Evolutionary conservation across 2,113 vertebrate genomes (phyloP).

Genomic region (Tupaia tana): DNA sequence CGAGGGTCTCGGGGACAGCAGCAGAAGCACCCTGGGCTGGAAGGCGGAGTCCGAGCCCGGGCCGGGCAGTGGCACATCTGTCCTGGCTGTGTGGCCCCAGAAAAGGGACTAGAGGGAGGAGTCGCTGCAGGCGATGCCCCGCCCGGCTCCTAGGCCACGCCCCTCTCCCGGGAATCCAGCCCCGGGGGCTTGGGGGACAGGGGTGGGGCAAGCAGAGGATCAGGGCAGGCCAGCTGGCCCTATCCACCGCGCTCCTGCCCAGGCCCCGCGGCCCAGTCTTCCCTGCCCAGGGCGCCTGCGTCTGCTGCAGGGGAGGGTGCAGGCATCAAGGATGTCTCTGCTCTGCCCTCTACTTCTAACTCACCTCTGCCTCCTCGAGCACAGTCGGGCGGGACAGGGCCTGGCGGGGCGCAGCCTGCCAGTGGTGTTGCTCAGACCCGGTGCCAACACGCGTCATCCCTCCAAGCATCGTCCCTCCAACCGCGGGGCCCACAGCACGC

Average conservation of each 20-base stretch:
- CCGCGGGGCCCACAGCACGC: background rate
- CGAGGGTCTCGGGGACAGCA: background rate
- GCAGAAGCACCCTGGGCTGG: background rate
- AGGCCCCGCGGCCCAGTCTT: conserved; percentile 73
- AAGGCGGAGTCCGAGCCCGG: background rate
- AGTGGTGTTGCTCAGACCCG: conserved; percentile 82
- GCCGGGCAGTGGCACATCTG: too few relatives aligned
- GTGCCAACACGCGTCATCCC: conserved; percentile 64
- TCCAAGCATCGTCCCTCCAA: conserved; percentile 70
- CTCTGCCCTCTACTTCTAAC: conserved; percentile 81
- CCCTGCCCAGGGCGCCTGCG: conserved; percentile 78
- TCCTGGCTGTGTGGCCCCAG: background rate
- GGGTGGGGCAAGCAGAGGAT: conserved; percentile 12
- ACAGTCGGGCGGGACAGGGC: conserved; percentile 85
- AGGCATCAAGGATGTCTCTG: conserved; percentile 80
- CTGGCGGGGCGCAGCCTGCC: conserved; percentile 72
- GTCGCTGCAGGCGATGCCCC: background rate
- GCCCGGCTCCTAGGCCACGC: too few relatives aligned
- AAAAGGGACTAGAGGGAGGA: background rate
- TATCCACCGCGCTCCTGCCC: conserved; percentile 61
- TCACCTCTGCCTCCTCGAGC: conserved; percentile 88
- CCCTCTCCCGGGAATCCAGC: background rate
- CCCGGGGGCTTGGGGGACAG: accelerated
- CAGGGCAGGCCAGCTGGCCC: conserved; percentile 80
- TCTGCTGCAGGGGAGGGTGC: conserved; percentile 78